Conservation (phyloP, 1,140 invertebrate species). For the Tribolium madens region DNA sequence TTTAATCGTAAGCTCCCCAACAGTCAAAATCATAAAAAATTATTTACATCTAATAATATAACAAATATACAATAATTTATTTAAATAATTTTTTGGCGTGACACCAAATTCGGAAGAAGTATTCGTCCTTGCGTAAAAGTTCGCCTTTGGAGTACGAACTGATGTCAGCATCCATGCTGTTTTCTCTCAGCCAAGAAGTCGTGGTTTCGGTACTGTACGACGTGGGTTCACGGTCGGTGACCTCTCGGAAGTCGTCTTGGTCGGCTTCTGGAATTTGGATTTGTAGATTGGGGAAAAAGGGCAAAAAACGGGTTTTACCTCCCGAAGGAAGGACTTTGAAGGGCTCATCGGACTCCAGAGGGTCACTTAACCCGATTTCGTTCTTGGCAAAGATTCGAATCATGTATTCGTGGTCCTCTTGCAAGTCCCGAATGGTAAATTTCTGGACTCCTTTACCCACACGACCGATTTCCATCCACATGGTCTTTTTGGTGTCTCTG, state of each 20-base stretch:
- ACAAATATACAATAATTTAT: slow-evolving; percentile 64
- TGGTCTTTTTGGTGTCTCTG: slow-evolving; percentile 89
- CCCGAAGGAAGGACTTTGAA: slow-evolving; percentile 85
- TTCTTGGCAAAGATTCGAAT: slow-evolving; percentile 94
- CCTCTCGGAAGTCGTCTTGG: slow-evolving; percentile 70
- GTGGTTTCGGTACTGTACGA: slow-evolving; percentile 91
- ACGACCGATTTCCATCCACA: slow-evolving; percentile 96
- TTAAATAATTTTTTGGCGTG: slow-evolving; percentile 86
- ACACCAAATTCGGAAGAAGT: slow-evolving; percentile 94
- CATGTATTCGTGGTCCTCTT: slow-evolving; percentile 90
- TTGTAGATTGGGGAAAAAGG: too few species aligned
- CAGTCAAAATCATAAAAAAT: slow-evolving; percentile 50
- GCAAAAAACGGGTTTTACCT: slow-evolving; percentile 69
- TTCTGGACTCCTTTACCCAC: slow-evolving; percentile 85
- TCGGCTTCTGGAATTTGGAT: slow-evolving; percentile 61
- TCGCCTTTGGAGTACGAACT: slow-evolving; percentile 86
- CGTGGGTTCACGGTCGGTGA: slow-evolving; percentile 75
- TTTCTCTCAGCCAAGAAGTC: slow-evolving; percentile 91
- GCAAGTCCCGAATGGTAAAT: slow-evolving; percentile 87
- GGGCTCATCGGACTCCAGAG: slow-evolving; percentile 92
- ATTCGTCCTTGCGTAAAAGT: slow-evolving; percentile 87
- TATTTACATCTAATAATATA: slow-evolving; percentile 42
- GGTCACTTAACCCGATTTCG: slow-evolving; percentile 94
- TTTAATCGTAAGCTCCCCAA: slow-evolving; percentile 42
- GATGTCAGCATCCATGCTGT: slow-evolving; percentile 94